These are phyloP conservation scores for Campodea augens DNA, from an alignment of 1,140 invertebrate species.

Conservation along the genomic window DNA sequence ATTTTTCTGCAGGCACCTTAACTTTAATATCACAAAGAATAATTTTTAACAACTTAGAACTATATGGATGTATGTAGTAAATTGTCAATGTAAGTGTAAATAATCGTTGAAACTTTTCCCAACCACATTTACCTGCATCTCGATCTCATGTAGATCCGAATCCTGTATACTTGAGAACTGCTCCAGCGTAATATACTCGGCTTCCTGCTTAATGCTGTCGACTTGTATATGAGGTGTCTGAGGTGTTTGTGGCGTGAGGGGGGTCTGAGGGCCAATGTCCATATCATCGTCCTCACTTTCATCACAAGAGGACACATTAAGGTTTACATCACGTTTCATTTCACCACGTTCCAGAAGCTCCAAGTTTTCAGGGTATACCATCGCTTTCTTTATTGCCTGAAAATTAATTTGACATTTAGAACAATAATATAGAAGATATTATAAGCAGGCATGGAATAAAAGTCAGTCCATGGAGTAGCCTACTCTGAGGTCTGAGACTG, in stretches of 20 bases:
- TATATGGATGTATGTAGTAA: no score
- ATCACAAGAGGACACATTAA: constrained; percentile 26
- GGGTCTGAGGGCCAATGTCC: background rate
- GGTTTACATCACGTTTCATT: constrained; percentile 42
- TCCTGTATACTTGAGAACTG: background rate
- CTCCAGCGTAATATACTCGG: background rate
- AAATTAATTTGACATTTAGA: no score
- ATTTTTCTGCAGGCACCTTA: no score
- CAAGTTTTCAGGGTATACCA: constrained; percentile 72
- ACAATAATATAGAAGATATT: no score
- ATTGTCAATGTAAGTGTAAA: no score
- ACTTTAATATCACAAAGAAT: no score
- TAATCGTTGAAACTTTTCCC: background rate
- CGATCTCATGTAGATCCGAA: background rate
- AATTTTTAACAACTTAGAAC: no score
- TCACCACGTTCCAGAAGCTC: constrained; percentile 63
- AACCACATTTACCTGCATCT: background rate
- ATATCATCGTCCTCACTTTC: constrained; percentile 27
- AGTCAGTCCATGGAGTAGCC: no score
- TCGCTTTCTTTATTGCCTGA: constrained; percentile 63
- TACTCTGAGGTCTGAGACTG: no score
- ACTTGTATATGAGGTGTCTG: background rate
- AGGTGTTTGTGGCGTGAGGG: background rate
- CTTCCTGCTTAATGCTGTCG: background rate
- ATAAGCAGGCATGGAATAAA: no score